Evolutionary conservation across 2,888 invertebrate species (phyloP), one percentile per base, ranked within the genome.

Genomic region (Oligia fasciuncula): DNA sequence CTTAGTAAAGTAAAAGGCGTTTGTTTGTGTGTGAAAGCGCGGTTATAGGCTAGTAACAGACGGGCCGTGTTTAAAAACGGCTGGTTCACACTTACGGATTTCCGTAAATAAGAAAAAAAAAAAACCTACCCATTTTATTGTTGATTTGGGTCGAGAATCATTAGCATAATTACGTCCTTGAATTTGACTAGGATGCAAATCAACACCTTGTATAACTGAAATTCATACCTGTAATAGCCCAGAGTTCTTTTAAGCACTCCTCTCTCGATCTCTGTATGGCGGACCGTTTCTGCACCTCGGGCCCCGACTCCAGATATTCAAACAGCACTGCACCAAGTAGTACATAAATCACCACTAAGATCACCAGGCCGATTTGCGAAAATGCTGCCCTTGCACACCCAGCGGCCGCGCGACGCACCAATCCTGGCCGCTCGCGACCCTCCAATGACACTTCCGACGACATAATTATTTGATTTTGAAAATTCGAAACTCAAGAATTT

Each of bases 261-360:
- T 97, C 97, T 54, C 98, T 97, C 83, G 97, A 97, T 86, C 97
- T 96, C 89, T 97, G 97, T 85, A 98, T 97, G 62, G 97, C 97
- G 1, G 97, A 97, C 85, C 97, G 97, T 92, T 98, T 97, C 89
- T 97, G 97, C 86, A 97, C 96, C 89, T 97, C 97, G 82, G 97
- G 97, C n/a, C 97, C 98, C 23, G 98, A 97, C 94, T 98, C 98
- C 90, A 98, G 95, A 85, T 97, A 97, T 91, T 98, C 98, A 94
- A 98, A 98, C 86, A 98, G 97, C 87, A 98, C 95, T 65, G 98
- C 98, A 77, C 98, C 98, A 89, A 98, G 96, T 81, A 98, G 97
- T 84, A 98, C 98, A 93, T 98, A 98, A 75, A 97, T 97, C 80
- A 98, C 97, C 86, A 98, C 98, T 79, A 98, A 94, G 49, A 97